A percentile compares a stretch with the other conserved stretches of the same genome.
Conservation (phyloP, 30 jellyfish, hydroid and myxozoan species). For the Turritopsis dohrnii region DNA sequence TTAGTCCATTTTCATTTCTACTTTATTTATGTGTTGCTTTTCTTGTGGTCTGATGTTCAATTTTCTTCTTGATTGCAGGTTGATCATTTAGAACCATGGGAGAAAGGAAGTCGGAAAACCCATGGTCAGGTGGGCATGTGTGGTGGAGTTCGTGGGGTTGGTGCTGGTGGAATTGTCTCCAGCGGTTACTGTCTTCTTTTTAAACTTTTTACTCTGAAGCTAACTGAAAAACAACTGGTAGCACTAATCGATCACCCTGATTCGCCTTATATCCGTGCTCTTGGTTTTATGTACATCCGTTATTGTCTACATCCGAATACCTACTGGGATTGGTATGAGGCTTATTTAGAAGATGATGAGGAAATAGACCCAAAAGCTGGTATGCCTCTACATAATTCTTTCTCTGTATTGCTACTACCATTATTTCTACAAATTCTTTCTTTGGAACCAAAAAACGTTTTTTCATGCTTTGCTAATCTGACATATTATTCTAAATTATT, state of each 20-base stretch:
- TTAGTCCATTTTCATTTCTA: slow-evolving; percentile 7
- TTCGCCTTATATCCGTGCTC: slow-evolving; percentile 93
- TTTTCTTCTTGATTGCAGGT: slow-evolving; percentile 50
- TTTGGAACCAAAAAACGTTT: no score
- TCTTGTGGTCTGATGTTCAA: neutral
- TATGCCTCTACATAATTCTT: no score
- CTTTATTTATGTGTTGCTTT: neutral
- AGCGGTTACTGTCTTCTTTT: slow-evolving; percentile 83
- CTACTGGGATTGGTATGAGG: slow-evolving; percentile 92
- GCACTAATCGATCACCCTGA: slow-evolving; percentile 75
- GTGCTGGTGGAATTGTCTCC: slow-evolving; percentile 99
- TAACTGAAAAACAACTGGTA: slow-evolving; percentile 74
- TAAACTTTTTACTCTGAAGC: slow-evolving; percentile 78
- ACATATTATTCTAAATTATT: no score
- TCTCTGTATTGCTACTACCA: no score
- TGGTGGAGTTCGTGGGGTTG: slow-evolving; percentile 99
- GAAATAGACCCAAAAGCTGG: slow-evolving; percentile 51
- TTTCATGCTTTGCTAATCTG: no score
- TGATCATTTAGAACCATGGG: slow-evolving; percentile 99
- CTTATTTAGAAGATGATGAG: slow-evolving; percentile 96
- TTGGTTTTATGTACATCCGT: slow-evolving; percentile 93
- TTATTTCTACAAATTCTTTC: no score
- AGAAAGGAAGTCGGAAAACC: slow-evolving; percentile 93
- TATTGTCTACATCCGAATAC: slow-evolving; percentile 83
- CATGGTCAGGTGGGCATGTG: slow-evolving; percentile 98